phyloP scores from a whole-genome alignment of 2,113 vertebrate genomes.

The Setophaga kirtlandii region DNA sequence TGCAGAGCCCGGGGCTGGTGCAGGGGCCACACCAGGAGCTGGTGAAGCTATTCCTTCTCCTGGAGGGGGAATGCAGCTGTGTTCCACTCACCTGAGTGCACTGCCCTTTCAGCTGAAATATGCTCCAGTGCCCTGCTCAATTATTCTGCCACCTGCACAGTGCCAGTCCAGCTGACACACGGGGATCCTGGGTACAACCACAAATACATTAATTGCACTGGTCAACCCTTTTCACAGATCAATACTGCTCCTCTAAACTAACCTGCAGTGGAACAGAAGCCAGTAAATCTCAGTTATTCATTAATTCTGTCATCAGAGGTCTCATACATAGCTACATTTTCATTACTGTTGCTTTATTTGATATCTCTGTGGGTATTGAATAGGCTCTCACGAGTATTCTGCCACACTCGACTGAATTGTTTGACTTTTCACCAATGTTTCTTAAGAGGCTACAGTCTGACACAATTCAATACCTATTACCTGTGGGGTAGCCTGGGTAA shows the following conservation, averaged over 20 bases:
- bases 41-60: neutral
- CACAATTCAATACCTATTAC: neutral
- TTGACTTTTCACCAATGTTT: neutral
- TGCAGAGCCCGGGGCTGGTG: neutral
- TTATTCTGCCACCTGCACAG: neutral
- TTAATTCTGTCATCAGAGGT: neutral
- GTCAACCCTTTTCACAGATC: neutral
- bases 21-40: rapidly evolving
- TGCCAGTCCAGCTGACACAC: neutral
- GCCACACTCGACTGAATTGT: neutral
- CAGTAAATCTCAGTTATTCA: neutral
- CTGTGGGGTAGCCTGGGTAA: neutral
- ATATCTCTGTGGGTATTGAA: neutral
- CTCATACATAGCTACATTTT: neutral
- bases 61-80: neutral
- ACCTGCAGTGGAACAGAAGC: neutral
- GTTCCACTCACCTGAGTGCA: neutral
- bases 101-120: neutral
- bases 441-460: neutral
- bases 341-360: neutral
- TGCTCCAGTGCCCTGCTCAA: neutral
- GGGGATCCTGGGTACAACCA: neutral
- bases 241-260: neutral
- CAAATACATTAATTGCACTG: neutral
- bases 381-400: neutral